phyloP scores from a whole-genome alignment of 2,888 invertebrate genomes.

The Dryadula phaetusa region DNA sequence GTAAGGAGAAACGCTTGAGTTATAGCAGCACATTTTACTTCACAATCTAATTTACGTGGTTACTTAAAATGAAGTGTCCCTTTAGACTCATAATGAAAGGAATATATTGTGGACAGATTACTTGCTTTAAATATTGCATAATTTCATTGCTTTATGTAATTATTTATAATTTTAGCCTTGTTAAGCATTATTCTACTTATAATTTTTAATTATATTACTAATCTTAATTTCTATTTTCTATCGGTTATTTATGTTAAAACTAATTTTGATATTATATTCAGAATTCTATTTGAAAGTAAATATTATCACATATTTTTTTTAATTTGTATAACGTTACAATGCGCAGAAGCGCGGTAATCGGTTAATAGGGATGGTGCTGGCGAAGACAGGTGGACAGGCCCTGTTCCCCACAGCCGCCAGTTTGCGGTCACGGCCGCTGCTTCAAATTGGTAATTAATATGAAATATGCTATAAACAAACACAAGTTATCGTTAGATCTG shows the following conservation, averaged over 20 bases:
- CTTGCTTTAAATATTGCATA: not conserved
- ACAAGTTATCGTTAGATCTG: slow-evolving; percentile 18
- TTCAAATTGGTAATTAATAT: slow-evolving; percentile 45
- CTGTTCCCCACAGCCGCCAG: slow-evolving; percentile 38
- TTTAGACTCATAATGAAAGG: not conserved
- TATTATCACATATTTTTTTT: no score
- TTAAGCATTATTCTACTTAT: no score
- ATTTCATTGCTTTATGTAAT: not conserved
- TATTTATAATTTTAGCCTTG: no score
- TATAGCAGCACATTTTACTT: not conserved
- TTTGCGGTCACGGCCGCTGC: slow-evolving; percentile 43
- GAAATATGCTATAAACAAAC: slow-evolving; percentile 42
- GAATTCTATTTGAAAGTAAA: no score
- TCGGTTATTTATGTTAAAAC: not conserved
- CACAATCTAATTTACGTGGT: not conserved
- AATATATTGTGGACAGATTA: not conserved
- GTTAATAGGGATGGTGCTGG: slow-evolving; percentile 58
- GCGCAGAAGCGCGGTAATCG: slow-evolving; percentile 56
- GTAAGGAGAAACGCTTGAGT: not conserved
- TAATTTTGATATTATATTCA: not conserved
- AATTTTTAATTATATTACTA: no score
- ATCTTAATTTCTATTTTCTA: no score
- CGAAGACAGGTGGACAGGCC: slow-evolving; percentile 64
- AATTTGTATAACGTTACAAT: not conserved
- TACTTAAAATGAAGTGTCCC: not conserved